Percentiles rank a stretch among this genome's conserved stretches.
Evolutionary conservation across 2,888 invertebrate species (phyloP).

Genomic region (Clistopyga incitator): DNA sequence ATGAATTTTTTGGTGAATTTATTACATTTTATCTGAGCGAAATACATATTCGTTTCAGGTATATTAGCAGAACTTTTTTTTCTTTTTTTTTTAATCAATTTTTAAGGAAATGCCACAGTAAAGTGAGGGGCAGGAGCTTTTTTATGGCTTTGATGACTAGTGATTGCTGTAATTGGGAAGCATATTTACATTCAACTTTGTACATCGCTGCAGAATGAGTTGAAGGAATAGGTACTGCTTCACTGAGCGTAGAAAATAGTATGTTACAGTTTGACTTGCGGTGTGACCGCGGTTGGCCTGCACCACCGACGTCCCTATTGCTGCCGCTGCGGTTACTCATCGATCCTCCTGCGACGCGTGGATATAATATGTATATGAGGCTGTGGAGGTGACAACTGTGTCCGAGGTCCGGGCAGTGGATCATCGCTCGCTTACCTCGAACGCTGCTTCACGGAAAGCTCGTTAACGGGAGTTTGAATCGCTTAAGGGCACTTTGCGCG

Average conservation of each 20-base stretch:
- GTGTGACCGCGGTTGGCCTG: background rate
- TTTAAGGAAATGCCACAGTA: no score
- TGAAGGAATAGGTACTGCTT: background rate
- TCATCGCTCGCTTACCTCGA: conserved; percentile 47
- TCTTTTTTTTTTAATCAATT: no score
- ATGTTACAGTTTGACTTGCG: background rate
- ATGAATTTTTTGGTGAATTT: no score
- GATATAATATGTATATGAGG: conserved; percentile 9
- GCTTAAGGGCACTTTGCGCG: conserved; percentile 52
- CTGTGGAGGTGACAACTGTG: conserved; percentile 3
- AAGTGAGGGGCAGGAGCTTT: background rate
- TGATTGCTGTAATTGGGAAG: background rate
- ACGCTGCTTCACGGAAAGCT: conserved; percentile 57
- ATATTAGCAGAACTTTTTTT: no score
- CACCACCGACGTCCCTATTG: background rate
- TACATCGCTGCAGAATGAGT: background rate
- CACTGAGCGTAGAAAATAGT: background rate
- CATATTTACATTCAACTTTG: background rate
- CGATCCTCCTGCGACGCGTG: conserved; percentile 41
- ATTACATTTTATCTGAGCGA: no score
- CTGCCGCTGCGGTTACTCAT: conserved; percentile 53
- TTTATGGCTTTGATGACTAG: background rate
- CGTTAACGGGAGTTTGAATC: conserved; percentile 60
- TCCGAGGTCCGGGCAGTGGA: conserved; percentile 17
- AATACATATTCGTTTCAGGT: no score